phyloP scores from a whole-genome alignment of 2,888 invertebrate species.

The Drosophila paramelanica region DNA sequence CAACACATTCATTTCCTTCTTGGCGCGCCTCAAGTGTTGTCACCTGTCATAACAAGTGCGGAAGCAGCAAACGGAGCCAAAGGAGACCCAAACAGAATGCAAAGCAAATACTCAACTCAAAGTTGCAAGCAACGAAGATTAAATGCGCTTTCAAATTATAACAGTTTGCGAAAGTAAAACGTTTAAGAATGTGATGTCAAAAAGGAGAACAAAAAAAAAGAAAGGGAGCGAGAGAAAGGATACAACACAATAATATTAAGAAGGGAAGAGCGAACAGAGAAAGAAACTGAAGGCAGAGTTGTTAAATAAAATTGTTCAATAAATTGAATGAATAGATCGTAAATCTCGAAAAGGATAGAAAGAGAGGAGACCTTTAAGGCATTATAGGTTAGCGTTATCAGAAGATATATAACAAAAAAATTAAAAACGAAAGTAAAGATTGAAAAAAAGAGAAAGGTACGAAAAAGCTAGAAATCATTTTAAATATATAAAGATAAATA shows the following conservation, averaged over 20 bases:
- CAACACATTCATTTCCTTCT: conserved; percentile 77
- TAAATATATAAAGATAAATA: too few species aligned
- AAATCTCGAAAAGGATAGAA: too few species aligned
- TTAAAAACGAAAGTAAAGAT: too few species aligned
- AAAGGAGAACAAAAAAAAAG: background rate
- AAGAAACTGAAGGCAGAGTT: background rate
- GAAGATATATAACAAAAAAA: too few species aligned
- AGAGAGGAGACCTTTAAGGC: too few species aligned
- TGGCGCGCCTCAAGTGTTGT: conserved; percentile 81
- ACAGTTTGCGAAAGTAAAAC: background rate
- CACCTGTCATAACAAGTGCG: conserved; percentile 81
- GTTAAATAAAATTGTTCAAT: background rate
- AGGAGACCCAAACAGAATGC: conserved; percentile 35
- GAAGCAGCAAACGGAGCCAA: conserved; percentile 60
- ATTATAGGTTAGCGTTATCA: too few species aligned
- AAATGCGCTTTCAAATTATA: conserved; percentile 12
- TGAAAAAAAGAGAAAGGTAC: too few species aligned
- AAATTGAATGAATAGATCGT: background rate
- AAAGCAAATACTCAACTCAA: conserved; percentile 9
- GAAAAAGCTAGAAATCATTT: too few species aligned
- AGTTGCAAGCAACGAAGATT: conserved; percentile 21
- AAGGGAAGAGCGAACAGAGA: background rate
- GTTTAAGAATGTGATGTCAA: background rate
- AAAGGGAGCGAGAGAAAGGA: too few species aligned
- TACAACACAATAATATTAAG: background rate